These are phyloP conservation scores for Oncorhynchus gorbuscha DNA, from an alignment of 2,113 vertebrate genomes.

Conservation along the genomic window DNA sequence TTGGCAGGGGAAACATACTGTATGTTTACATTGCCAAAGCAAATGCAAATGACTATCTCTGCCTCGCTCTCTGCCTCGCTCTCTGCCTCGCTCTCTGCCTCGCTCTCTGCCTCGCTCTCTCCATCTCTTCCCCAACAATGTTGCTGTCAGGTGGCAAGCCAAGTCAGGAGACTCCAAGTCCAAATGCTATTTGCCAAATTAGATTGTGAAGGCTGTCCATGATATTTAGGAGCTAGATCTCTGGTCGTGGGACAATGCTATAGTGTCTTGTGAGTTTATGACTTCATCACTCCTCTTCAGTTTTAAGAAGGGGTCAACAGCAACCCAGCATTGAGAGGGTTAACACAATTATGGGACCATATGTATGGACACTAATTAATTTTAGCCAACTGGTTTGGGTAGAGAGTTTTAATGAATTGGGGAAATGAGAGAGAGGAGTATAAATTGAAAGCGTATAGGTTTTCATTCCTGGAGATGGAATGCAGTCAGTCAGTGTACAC, in stretches of 20 bases:
- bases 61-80: too few species aligned
- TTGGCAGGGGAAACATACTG: constrained; percentile 12
- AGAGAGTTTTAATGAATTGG: constrained; percentile 3
- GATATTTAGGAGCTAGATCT: constrained; percentile 38
- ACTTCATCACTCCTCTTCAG: constrained; percentile 22
- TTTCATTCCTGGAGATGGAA: constrained; percentile 81
- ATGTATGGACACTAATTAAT: neutral
- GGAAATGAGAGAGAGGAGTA: constrained; percentile 41
- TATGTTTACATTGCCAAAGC: too few species aligned
- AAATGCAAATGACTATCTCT: too few species aligned
- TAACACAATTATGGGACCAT: neutral
- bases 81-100: neutral
- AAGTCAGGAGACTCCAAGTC: constrained; percentile 60
- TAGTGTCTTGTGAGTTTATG: constrained; percentile 36
- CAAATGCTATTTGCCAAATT: constrained; percentile 69
- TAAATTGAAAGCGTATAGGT: constrained; percentile 78
- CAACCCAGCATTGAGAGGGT: neutral
- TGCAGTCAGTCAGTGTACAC: constrained; percentile 78
- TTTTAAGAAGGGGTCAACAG: neutral
- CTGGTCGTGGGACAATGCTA: constrained; percentile 46
- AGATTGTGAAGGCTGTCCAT: constrained; percentile 47
- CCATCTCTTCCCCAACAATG: neutral
- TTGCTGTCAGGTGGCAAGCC: constrained; percentile 11
- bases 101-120: neutral
- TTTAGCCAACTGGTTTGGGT: neutral